A percentile compares a stretch with the other conserved stretches of the same genome.
phyloP scores from a whole-genome alignment of 92 coral and sea anemone species.

The Meandrina meandrites region DNA sequence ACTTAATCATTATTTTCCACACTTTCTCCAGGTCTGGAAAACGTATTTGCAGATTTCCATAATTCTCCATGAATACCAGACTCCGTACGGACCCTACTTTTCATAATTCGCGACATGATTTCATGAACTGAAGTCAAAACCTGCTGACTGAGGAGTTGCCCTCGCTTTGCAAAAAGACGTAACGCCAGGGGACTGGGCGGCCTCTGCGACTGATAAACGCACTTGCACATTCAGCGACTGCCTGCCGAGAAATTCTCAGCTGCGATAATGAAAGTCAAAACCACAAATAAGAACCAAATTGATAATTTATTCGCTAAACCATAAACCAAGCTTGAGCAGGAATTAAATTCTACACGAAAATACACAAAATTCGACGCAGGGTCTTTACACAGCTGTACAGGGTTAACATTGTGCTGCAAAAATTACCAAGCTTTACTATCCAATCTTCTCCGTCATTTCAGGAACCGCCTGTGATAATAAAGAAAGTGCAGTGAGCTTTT shows the following conservation, averaged over 20 bases:
- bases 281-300: background rate
- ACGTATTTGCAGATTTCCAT: too few relatives aligned
- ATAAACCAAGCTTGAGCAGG: background rate
- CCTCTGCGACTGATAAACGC: background rate
- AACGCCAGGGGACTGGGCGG: background rate
- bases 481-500: background rate
- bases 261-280: background rate
- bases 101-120: too few relatives aligned
- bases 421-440: background rate
- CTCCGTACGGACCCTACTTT: too few relatives aligned
- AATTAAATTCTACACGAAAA: background rate
- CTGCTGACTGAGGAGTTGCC: too few relatives aligned
- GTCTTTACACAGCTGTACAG: slow-evolving; percentile 12
- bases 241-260: background rate
- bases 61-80: too few relatives aligned
- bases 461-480: slow-evolving; percentile 82
- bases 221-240: background rate
- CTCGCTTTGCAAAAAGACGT: too few relatives aligned
- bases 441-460: slow-evolving; percentile 89
- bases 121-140: too few relatives aligned
- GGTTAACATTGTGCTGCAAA: background rate
- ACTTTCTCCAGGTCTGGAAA: too few relatives aligned
- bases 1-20: too few relatives aligned
- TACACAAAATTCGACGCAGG: slow-evolving; percentile 2
- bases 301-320: slow-evolving; percentile 31